Evolutionary conservation across 1,140 invertebrate species (phyloP), one percentile per base, ranked within the genome.

Genomic region (Calephelis virginiensis): DNA sequence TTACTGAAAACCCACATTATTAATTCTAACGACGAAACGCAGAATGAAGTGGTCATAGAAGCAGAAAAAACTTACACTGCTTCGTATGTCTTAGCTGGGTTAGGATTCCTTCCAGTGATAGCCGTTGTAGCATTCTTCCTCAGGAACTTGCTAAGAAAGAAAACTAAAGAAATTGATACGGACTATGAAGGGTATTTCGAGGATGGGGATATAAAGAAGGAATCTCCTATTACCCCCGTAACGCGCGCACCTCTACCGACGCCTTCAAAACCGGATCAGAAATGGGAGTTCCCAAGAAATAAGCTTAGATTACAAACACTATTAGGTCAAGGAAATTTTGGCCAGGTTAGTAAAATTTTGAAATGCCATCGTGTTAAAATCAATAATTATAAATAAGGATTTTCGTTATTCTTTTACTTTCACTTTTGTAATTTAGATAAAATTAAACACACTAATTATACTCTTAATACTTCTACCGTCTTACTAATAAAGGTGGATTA

Each of bases 301-400:
- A 95, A 96, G 80, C 90, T 97, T n/a, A 92, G 95, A 48, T 86
- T 97, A 43, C 95, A 96, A 77, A 96, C 95, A 46, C 91, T 96
- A 43, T 87, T 97, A 8, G 96, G 96, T 8, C 94, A 96, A 89
- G 96, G 96, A 45, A 97, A 97, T 83, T 97, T 97, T 83, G 96
- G 96, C 40, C 95, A 95, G 92, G 95, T 95, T 45, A 67, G 47
- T 62, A 37, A 43, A 17, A 28, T 40, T 1, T 63, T 12, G 12
- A 37, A 46, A 6, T 66, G 46, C 1, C 47, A 59, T 3, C 28
- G 28, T 28, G 28, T 28, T 28, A 28, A 28, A 28, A 28, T 28
- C 28, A 28, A 28, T 28, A 28, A 28, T 28, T 28, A 28, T 28
- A 28, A 28, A 28, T 28, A 3, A 28, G 28, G 28, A 1, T 28